Conservation (phyloP, 2,797 vertebrate species). For the Sebastes steindachneri region DNA sequence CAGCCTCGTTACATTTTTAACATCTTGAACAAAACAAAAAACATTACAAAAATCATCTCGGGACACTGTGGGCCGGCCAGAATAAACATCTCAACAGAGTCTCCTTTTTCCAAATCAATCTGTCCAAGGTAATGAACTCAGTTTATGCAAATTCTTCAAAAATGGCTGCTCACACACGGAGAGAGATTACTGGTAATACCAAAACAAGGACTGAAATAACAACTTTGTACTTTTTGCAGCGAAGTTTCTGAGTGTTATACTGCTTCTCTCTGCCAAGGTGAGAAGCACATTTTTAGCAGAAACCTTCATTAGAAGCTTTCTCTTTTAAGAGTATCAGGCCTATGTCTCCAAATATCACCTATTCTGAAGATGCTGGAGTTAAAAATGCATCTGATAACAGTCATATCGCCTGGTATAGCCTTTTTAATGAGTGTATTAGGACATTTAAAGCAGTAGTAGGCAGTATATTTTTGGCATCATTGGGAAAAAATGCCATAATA, state of each 20-base stretch:
- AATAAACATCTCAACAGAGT: neutral
- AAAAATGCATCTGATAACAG: too few species aligned
- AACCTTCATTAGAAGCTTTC: neutral
- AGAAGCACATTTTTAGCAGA: neutral
- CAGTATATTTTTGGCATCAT: too few species aligned
- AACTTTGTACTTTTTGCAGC: neutral
- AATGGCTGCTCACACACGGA: neutral
- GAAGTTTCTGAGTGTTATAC: neutral
- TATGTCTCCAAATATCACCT: neutral
- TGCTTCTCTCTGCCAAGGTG: neutral
- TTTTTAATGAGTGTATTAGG: too few species aligned
- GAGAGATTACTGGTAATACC: neutral
- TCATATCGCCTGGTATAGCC: too few species aligned
- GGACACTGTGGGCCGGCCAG: neutral
- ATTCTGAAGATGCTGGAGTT: neutral
- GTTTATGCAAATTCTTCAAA: neutral
- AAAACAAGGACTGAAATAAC: neutral
- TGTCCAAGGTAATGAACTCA: conserved; percentile 1
- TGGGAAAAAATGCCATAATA: too few species aligned
- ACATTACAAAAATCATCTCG: neutral
- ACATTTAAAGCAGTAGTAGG: too few species aligned
- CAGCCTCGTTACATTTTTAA: neutral
- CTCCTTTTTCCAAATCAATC: conserved; percentile 1
- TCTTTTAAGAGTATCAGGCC: neutral
- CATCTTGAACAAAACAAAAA: neutral